phyloP scores from a whole-genome alignment of 2,888 invertebrate genomes.

The Melieria crassipennis region DNA sequence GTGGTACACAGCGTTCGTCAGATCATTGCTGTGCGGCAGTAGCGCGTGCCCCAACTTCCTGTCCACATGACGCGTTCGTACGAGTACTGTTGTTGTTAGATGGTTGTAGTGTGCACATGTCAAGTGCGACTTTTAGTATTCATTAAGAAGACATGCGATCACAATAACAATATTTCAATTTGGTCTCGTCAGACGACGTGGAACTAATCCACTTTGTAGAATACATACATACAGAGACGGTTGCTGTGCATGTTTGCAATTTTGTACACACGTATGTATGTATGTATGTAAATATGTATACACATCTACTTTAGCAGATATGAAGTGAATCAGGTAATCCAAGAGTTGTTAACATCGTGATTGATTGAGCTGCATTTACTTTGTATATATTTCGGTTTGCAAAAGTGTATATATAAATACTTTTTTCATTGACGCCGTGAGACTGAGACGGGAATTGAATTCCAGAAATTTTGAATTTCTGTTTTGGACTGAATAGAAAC shows the following conservation, averaged over 20 bases:
- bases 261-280: slow-evolving; percentile 4
- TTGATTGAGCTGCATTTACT: background rate
- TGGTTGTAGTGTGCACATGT: slow-evolving; percentile 13
- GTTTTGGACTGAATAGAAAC: no score
- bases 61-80: background rate
- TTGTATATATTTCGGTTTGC: no score
- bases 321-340: slow-evolving; percentile 23
- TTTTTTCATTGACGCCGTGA: no score
- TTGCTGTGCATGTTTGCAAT: slow-evolving; percentile 1
- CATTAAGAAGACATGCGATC: slow-evolving; percentile 27
- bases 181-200: background rate
- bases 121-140: slow-evolving; percentile 36
- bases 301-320: no score
- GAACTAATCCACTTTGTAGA: background rate
- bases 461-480: no score
- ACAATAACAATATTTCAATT: slow-evolving; percentile 31
- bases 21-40: no score
- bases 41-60: slow-evolving; percentile 33
- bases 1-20: background rate
- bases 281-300: slow-evolving; percentile 1
- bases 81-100: background rate
- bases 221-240: background rate
- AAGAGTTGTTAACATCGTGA: slow-evolving; percentile 25
- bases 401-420: no score
- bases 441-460: no score